phyloP scores from a whole-genome alignment of 2,797 vertebrate genomes.

The Enteromius afrohamiltoni region DNA sequence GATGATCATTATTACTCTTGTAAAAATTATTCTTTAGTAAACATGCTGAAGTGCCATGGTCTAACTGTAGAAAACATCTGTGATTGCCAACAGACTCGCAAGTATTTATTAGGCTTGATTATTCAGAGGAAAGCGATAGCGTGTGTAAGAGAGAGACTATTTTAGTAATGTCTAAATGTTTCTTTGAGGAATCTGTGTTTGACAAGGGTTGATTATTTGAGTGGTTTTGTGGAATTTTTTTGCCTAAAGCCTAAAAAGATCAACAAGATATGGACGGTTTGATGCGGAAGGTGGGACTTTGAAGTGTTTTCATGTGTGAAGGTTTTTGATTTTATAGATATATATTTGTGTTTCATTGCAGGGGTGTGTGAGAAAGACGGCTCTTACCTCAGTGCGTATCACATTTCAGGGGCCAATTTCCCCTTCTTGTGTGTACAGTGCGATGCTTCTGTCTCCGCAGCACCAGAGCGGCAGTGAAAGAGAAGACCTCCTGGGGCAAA shows the following conservation, averaged over 20 bases:
- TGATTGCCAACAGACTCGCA: background rate
- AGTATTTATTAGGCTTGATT: background rate
- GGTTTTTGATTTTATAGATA: conserved; percentile 18
- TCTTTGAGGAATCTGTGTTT: conserved; percentile 10
- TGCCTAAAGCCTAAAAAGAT: conserved; percentile 17
- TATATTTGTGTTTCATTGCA: conserved; percentile 36
- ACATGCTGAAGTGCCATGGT: background rate
- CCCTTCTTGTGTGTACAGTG: conserved; percentile 55
- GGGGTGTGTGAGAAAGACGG: conserved; percentile 62
- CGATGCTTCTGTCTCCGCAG: conserved; percentile 65
- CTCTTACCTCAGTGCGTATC: background rate
- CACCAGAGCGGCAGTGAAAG: conserved; percentile 73
- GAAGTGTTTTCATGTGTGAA: conserved; percentile 19
- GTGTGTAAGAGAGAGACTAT: background rate
- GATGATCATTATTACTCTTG: background rate
- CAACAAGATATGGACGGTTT: conserved; percentile 24
- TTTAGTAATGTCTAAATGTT: background rate
- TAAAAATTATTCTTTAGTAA: background rate
- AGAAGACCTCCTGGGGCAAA: conserved; percentile 70
- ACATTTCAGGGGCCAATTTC: conserved; percentile 30
- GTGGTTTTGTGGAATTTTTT: conserved; percentile 12
- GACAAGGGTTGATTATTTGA: conserved; percentile 17
- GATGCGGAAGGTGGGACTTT: conserved; percentile 9
- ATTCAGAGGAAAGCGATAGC: background rate
- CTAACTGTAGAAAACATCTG: conserved; percentile 4